Conservation (phyloP, 2,113 vertebrate species). For the Antigone vipio region DNA sequence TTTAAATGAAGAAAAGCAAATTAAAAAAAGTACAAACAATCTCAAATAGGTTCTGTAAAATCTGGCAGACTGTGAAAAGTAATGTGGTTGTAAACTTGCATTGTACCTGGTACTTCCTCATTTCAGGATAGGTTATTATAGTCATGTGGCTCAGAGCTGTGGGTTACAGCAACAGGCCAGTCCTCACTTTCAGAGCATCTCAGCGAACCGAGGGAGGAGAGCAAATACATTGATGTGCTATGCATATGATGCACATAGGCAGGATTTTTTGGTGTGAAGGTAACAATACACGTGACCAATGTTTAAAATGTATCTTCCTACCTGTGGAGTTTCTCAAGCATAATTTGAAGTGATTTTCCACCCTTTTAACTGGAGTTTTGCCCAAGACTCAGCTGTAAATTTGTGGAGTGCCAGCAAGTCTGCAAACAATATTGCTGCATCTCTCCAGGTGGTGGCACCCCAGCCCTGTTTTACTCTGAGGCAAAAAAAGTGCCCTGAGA, state of each 20-base stretch:
- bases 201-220: fast-evolving
- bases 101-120: not conserved
- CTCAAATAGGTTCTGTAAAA: not conserved
- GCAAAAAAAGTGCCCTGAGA: not conserved
- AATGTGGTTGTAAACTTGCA: fast-evolving
- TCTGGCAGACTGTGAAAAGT: not conserved
- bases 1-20: not conserved
- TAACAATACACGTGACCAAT: not conserved
- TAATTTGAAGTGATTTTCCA: not conserved
- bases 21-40: not conserved
- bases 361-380: not conserved
- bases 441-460: slow-evolving; percentile 67
- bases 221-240: not conserved
- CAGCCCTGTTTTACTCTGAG: not conserved
- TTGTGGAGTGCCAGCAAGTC: not conserved
- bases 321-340: not conserved
- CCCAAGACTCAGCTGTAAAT: not conserved
- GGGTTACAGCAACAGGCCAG: not conserved
- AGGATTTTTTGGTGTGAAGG: not conserved
- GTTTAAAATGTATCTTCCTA: not conserved
- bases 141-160: not conserved
- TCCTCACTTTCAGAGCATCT: not conserved
- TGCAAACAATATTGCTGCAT: not conserved
- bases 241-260: fast-evolving
- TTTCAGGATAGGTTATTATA: not conserved